Evolutionary conservation across 2,113 vertebrate genomes (phyloP).

Genomic region (Catagonus wagneri): DNA sequence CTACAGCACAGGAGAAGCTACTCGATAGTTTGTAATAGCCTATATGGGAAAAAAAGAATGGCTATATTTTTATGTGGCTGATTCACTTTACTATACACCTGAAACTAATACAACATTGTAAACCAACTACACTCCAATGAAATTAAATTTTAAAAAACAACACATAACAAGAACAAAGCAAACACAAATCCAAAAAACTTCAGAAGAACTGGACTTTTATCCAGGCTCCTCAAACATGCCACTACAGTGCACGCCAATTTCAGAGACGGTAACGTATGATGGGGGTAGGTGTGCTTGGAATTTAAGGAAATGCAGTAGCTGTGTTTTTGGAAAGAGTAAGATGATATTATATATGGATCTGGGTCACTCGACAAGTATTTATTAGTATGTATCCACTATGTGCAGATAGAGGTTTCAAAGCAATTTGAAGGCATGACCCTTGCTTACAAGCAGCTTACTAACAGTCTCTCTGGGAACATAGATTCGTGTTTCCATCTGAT

Average conservation of each 20-base stretch:
- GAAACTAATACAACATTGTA: too few species aligned
- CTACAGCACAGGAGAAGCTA: too few species aligned
- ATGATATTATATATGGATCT: not conserved
- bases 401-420: constrained; percentile 6
- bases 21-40: too few species aligned
- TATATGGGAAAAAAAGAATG: too few species aligned
- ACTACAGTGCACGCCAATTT: not conserved
- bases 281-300: not conserved
- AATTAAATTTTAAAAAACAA: too few species aligned
- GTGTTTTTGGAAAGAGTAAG: constrained; percentile 23
- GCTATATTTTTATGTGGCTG: too few species aligned
- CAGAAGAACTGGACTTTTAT: not conserved
- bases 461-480: not conserved
- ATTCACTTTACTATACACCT: too few species aligned
- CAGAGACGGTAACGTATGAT: not conserved
- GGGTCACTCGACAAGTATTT: not conserved
- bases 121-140: too few species aligned
- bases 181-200: constrained; percentile 1
- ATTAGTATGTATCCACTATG: not conserved
- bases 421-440: not conserved
- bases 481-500: constrained; percentile 11
- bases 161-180: not conserved
- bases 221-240: not conserved
- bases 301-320: not conserved
- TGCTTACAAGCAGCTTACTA: not conserved